Evolutionary conservation across 2,113 vertebrate species (phyloP), one percentile per base, ranked within the genome.

Genomic region (Saguinus midas): DNA sequence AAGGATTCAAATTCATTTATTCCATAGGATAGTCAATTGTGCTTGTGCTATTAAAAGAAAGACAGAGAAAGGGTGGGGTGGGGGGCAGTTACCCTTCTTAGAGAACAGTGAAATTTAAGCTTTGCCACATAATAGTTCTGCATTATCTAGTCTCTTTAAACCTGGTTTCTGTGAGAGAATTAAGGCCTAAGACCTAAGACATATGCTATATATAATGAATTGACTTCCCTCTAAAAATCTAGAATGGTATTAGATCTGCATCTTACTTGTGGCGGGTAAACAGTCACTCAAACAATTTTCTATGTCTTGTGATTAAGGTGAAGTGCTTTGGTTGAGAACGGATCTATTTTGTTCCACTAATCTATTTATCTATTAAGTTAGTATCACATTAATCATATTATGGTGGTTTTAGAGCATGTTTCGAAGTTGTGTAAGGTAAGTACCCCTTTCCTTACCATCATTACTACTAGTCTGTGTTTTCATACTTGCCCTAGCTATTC

Each of bases 1-100:
- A 66, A 90, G 18, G 7, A 37, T 37, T 90, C 79, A 95, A 91
- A 85, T 78, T 80, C 70, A 94, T 70, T 48, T 92, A 14, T 58
- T 2, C 40, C 13, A 72, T 21, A 27, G 10, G 23, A 64, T 17
- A 72, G 27, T 32, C 27, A 75, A 80, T 2, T 84, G 45, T 81
- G 13, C 7, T 13, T 68, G 29, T 40, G 35, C 29, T 64, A 61
- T 75, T 75, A 50, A 80, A 11, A 18, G 43, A 52, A 29, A 14
- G 43, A 16, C 0, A 58, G 37, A 32, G 25, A 25, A n/a, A n/a
- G 20, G 12, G 6, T 4, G 6, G 43, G 43, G 4, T 43, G 50
- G 8, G 27, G 32, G 52, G 21, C 16, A 84, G 81, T 45, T 6
- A 18, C 6, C 32, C 40, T 91, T 87, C 64, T n/a, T 12, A 21